A percentile compares a stretch with the other conserved stretches of the same genome.
Evolutionary conservation across 2,888 invertebrate genomes (phyloP).

Genomic region (Polymixis lichenea): DNA sequence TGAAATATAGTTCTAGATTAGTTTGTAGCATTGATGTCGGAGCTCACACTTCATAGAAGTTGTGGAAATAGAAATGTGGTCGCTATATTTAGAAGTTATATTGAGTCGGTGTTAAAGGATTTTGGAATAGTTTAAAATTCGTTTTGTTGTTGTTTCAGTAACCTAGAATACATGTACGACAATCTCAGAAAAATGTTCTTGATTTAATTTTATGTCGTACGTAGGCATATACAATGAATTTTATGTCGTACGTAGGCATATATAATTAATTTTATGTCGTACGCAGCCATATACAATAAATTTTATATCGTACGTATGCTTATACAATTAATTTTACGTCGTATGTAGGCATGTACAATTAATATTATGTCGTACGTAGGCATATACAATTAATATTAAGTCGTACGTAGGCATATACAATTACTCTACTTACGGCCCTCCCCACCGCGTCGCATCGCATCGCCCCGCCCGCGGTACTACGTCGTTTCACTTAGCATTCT

Average conservation of each 20-base stretch:
- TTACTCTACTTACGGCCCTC: too few relatives aligned
- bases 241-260: too few relatives aligned
- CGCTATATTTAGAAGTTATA: conserved; percentile 8
- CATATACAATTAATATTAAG: too few relatives aligned
- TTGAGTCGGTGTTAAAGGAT: conserved; percentile 4
- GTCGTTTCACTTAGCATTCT: background rate
- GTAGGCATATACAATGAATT: background rate
- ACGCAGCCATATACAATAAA: too few relatives aligned
- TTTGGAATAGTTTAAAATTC: conserved; percentile 24
- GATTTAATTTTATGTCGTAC: background rate
- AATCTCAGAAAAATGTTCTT: background rate
- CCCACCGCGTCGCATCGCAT: too few relatives aligned
- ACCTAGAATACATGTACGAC: background rate
- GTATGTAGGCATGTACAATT: too few relatives aligned
- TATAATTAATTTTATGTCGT: background rate
- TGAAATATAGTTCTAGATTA: conserved; percentile 60
- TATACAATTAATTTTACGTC: background rate
- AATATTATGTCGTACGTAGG: background rate
- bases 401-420: too few relatives aligned
- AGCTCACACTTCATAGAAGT: conserved; percentile 36
- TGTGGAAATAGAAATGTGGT: conserved; percentile 21
- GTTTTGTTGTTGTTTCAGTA: background rate
- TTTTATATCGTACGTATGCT: background rate
- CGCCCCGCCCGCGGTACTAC: too few relatives aligned
- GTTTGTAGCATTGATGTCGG: conserved; percentile 47